Evolutionary conservation across 2,113 vertebrate species (phyloP).

Genomic region (Heloderma charlesbogerti): DNA sequence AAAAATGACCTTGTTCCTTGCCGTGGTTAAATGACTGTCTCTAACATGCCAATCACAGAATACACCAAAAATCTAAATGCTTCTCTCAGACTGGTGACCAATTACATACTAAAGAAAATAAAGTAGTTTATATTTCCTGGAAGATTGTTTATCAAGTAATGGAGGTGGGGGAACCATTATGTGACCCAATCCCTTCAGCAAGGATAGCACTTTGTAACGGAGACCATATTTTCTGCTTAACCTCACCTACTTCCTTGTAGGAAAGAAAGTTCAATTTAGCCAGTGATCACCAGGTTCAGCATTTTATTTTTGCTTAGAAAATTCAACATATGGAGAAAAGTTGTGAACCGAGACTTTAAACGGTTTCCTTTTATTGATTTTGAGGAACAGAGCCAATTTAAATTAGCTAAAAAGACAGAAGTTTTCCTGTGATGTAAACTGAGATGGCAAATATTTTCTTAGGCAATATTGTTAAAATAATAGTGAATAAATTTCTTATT

Average conservation of each 20-base stretch:
- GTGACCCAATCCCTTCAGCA: neutral
- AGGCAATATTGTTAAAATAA: neutral
- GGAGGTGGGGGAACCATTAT: neutral
- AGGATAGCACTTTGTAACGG: neutral
- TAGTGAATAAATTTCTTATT: neutral
- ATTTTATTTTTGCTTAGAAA: neutral
- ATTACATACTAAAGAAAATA: neutral
- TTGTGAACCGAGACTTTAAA: neutral
- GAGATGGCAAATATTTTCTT: neutral
- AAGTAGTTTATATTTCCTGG: neutral
- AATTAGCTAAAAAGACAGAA: neutral
- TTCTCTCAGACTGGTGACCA: too few relatives aligned
- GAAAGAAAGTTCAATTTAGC: neutral
- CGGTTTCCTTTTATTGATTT: neutral
- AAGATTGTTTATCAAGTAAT: neutral
- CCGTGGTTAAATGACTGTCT: neutral
- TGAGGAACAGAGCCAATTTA: neutral
- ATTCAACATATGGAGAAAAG: neutral
- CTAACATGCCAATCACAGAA: neutral
- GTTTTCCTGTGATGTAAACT: neutral
- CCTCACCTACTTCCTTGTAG: neutral
- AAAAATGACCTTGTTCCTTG: neutral
- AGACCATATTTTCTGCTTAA: neutral
- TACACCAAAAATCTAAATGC: neutral
- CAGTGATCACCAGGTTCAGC: too few relatives aligned